phyloP scores from a whole-genome alignment of 2,113 vertebrate genomes.

The Phylloscopus whistleri region DNA sequence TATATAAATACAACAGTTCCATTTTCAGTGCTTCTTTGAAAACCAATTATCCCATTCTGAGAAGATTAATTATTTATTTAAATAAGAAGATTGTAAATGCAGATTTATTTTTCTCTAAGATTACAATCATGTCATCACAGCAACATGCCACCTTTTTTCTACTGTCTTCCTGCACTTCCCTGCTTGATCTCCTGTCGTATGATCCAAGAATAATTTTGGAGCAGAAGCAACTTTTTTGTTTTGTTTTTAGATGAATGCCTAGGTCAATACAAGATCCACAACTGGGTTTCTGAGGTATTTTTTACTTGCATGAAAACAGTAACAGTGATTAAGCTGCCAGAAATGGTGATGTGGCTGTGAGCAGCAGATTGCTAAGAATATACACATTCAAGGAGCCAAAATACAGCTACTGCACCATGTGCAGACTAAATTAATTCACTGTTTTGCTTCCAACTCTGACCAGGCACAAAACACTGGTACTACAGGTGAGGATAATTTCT shows the following conservation, averaged over 20 bases:
- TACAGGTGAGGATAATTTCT: background rate
- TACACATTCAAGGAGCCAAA: background rate
- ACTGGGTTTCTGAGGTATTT: background rate
- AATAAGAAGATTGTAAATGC: background rate
- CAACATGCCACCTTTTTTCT: background rate
- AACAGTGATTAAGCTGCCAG: background rate
- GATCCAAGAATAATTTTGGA: background rate
- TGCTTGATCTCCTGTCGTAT: background rate
- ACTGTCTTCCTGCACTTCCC: background rate
- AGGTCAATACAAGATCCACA: background rate
- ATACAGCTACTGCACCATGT: background rate
- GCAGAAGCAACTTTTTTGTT: background rate
- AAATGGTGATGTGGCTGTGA: background rate
- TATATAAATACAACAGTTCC: background rate
- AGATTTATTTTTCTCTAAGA: background rate
- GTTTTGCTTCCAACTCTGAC: background rate
- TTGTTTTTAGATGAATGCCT: background rate
- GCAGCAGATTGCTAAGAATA: background rate
- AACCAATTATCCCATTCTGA: background rate
- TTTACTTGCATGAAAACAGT: background rate
- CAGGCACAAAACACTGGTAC: background rate
- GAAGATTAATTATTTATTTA: background rate
- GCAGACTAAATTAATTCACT: background rate
- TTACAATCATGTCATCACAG: background rate
- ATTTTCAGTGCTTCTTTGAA: background rate